Conservation (phyloP, 1,140 invertebrate species). For the Physella acuta region DNA sequence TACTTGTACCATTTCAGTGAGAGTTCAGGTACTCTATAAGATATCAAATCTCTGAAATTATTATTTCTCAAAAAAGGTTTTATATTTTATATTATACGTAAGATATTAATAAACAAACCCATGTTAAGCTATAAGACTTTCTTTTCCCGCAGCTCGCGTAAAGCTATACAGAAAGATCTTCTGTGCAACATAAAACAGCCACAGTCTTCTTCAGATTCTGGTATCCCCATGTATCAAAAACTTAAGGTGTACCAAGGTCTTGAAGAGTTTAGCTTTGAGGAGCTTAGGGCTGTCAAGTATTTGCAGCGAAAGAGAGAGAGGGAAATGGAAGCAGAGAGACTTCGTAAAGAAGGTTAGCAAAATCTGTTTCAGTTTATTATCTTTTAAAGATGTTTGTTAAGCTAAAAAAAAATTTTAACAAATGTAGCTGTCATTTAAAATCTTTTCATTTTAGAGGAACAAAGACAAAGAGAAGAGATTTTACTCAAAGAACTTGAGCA, state of each 20-base stretch:
- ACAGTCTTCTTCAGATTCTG: neutral
- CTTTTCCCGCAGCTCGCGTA: neutral
- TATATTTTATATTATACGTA: too few species aligned
- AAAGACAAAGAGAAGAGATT: constrained; percentile 4
- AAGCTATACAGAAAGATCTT: constrained; percentile 1
- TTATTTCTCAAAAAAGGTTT: too few species aligned
- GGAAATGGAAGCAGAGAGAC: constrained; percentile 29
- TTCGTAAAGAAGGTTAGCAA: constrained; percentile 34
- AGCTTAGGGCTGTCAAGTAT: constrained; percentile 58
- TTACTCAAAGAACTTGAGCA: neutral
- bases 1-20: too few species aligned
- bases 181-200: neutral
- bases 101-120: too few species aligned
- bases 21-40: neutral
- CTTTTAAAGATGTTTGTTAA: neutral
- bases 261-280: constrained; percentile 65
- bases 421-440: neutral
- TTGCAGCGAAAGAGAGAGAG: constrained; percentile 33
- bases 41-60: neutral
- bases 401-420: neutral
- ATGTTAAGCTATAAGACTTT: too few species aligned
- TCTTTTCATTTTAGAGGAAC: neutral
- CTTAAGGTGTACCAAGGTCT: constrained; percentile 62
- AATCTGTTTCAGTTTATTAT: neutral
- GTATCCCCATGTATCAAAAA: constrained; percentile 61